A percentile compares a stretch with the other conserved stretches of the same genome.
Evolutionary conservation across 2,113 vertebrate genomes (phyloP).

Genomic region (Lophotis ruficrista): DNA sequence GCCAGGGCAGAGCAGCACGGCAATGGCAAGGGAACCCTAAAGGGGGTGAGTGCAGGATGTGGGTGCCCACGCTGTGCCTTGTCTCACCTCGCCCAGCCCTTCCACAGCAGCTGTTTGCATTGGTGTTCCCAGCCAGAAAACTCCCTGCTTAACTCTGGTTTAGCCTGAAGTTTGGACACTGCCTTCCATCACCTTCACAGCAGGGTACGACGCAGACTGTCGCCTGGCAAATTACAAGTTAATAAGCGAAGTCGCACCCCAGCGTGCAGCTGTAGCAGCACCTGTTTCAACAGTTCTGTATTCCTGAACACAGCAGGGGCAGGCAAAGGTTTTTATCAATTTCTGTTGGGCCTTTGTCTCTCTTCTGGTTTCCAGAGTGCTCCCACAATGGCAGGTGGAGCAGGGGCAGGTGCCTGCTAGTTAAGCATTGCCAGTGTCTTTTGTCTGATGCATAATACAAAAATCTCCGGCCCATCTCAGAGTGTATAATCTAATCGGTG

Average conservation of each 20-base stretch:
- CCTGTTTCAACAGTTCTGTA: conserved; percentile 32
- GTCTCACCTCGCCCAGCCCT: neutral
- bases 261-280: neutral
- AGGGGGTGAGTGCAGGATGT: neutral
- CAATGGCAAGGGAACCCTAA: neutral
- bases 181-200: neutral
- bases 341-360: conserved; percentile 35
- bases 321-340: conserved; percentile 15
- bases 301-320: neutral
- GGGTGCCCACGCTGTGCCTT: neutral
- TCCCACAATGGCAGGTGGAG: conserved; percentile 53
- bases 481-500: neutral
- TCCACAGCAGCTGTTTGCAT: neutral
- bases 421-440: conserved; percentile 56
- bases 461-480: neutral
- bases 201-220: accelerated
- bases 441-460: conserved; percentile 35
- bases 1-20: neutral
- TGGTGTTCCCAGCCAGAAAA: neutral
- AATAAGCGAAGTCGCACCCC: neutral
- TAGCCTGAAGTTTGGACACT: neutral
- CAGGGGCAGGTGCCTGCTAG: neutral
- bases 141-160: neutral
- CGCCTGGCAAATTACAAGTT: neutral
- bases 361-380: neutral